Percentiles rank a stretch among this genome's conserved stretches.
Conservation (phyloP, 2,113 vertebrate genomes). For the Dolichallabes microphthalmus region DNA sequence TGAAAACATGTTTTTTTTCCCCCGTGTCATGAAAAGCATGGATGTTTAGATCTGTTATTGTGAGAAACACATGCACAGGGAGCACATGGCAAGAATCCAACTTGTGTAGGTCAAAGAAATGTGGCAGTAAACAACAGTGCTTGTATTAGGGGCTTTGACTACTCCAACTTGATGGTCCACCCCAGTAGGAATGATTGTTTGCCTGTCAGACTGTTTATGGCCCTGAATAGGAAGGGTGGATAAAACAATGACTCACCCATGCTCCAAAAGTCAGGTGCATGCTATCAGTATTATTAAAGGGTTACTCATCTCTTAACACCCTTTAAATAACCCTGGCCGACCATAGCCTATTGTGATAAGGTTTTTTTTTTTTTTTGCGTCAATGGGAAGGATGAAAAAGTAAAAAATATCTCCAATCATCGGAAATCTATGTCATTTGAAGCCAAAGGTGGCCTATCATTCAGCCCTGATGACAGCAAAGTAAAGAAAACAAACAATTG, state of each 20-base stretch:
- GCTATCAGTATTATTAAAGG: constrained; percentile 13
- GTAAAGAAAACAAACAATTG: neutral
- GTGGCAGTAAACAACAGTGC: neutral
- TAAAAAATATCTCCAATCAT: constrained; percentile 38
- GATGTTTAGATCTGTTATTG: neutral
- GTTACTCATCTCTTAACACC: constrained; percentile 23
- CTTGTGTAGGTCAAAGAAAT: neutral
- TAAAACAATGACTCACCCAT: constrained; percentile 36
- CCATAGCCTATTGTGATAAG: constrained; percentile 38
- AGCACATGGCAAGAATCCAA: neutral
- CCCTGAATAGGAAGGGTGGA: constrained; percentile 1
- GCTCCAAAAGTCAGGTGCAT: constrained; percentile 15
- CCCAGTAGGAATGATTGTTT: neutral
- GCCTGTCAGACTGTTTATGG: constrained; percentile 10
- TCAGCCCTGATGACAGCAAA: constrained; percentile 25
- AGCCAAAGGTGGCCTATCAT: constrained; percentile 17
- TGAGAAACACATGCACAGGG: neutral
- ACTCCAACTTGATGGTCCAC: neutral
- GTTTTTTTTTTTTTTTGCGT: constrained; percentile 42
- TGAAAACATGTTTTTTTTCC: neutral
- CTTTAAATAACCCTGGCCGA: constrained; percentile 40
- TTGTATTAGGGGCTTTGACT: neutral
- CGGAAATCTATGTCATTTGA: constrained; percentile 35
- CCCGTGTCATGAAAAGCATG: neutral
- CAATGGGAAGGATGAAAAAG: constrained; percentile 29